Conservation (phyloP, 2,888 invertebrate species). For the Tiliacea aurago region DNA sequence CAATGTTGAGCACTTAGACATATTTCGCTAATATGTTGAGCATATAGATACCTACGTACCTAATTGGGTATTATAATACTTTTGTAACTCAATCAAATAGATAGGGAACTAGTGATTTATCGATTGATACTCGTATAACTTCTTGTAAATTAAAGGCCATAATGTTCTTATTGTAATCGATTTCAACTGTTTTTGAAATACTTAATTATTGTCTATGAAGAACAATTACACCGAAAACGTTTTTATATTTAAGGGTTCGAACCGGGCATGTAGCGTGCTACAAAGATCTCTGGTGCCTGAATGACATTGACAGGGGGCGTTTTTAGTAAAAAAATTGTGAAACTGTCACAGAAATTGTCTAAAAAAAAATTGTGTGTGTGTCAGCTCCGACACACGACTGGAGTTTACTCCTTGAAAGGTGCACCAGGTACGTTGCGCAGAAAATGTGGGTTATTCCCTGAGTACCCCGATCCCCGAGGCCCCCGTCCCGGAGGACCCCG, state of each 20-base stretch:
- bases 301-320: neutral
- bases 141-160: neutral
- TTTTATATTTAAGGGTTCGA: neutral
- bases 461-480: too few relatives aligned
- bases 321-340: neutral
- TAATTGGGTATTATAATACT: neutral
- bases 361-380: too few relatives aligned
- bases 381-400: too few relatives aligned
- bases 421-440: too few relatives aligned
- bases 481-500: too few relatives aligned
- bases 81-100: conserved; percentile 5
- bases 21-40: conserved; percentile 27
- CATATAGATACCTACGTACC: neutral
- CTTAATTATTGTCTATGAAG: neutral
- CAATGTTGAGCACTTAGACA: conserved; percentile 23
- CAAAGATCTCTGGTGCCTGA: too few relatives aligned
- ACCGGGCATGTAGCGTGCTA: too few relatives aligned
- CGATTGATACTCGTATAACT: neutral
- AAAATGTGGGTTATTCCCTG: too few relatives aligned
- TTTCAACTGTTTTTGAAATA: neutral
- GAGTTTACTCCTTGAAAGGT: too few relatives aligned
- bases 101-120: conserved; percentile 1
- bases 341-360: neutral
- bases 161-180: neutral
- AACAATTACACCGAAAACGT: neutral